These are phyloP conservation scores for Trichonephila inaurata DNA, from an alignment of 1,140 invertebrate species.

Conservation along the genomic window DNA sequence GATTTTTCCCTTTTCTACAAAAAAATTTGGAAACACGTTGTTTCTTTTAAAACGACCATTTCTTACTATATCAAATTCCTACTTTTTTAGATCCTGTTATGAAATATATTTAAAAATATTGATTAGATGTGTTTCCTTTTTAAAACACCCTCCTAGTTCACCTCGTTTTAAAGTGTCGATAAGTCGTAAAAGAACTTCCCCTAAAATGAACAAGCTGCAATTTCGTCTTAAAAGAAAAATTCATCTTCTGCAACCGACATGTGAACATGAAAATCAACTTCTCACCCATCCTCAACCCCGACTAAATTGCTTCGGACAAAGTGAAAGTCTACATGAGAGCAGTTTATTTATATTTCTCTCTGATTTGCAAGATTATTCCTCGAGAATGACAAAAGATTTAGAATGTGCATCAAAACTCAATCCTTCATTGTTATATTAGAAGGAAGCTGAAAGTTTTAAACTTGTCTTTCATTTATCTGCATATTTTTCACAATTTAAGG, in stretches of 20 bases:
- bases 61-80: background rate
- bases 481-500: conserved; percentile 69
- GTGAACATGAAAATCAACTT: conserved; percentile 73
- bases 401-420: conserved; percentile 65
- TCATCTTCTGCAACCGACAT: conserved; percentile 50
- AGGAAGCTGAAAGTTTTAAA: conserved; percentile 61
- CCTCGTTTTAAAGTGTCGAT: background rate
- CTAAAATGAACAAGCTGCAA: conserved; percentile 44
- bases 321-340: conserved; percentile 22
- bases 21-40: background rate
- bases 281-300: background rate
- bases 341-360: conserved; percentile 70
- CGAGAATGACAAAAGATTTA: conserved; percentile 61
- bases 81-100: background rate
- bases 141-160: background rate
- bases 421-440: conserved; percentile 70
- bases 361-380: conserved; percentile 56
- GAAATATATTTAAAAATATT: background rate
- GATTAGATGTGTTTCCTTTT: background rate
- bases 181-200: conserved; percentile 31
- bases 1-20: too few species aligned
- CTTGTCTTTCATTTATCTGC: conserved; percentile 72
- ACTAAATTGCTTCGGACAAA: conserved; percentile 57
- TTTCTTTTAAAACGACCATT: background rate
- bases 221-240: conserved; percentile 65